These are phyloP conservation scores for Cydia amplana DNA, from an alignment of 1,140 invertebrate species.

Conservation along the genomic window DNA sequence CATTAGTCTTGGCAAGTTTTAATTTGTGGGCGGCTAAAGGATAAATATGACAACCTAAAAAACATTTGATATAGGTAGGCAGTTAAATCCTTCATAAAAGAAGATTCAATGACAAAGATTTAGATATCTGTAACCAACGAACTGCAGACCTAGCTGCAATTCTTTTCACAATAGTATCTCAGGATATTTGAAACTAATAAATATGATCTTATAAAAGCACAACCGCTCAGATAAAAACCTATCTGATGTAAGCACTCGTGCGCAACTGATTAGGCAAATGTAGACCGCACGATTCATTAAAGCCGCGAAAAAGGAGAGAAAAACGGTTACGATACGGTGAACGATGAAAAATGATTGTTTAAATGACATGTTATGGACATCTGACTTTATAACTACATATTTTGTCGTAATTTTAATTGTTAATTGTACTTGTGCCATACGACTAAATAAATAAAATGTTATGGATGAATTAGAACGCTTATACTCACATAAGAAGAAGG, in stretches of 20 bases:
- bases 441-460: too few species aligned
- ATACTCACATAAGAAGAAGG: too few species aligned
- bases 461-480: neutral
- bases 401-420: too few species aligned
- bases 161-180: neutral
- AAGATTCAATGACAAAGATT: neutral
- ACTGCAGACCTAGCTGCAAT: neutral
- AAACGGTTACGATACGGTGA: neutral
- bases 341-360: neutral
- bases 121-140: neutral
- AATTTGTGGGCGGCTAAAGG: too few species aligned
- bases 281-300: slow-evolving; percentile 28
- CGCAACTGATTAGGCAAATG: slow-evolving; percentile 34
- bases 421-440: too few species aligned
- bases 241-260: slow-evolving; percentile 33
- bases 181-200: neutral
- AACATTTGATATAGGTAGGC: too few species aligned
- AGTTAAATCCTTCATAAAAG: neutral
- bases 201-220: neutral
- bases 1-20: too few species aligned
- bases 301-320: neutral
- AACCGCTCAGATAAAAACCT: slow-evolving; percentile 27
- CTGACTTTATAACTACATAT: too few species aligned
- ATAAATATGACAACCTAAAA: too few species aligned
- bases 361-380: neutral